Evolutionary conservation across 2,888 invertebrate genomes (phyloP).

Genomic region (Dicranocentrus wangi): DNA sequence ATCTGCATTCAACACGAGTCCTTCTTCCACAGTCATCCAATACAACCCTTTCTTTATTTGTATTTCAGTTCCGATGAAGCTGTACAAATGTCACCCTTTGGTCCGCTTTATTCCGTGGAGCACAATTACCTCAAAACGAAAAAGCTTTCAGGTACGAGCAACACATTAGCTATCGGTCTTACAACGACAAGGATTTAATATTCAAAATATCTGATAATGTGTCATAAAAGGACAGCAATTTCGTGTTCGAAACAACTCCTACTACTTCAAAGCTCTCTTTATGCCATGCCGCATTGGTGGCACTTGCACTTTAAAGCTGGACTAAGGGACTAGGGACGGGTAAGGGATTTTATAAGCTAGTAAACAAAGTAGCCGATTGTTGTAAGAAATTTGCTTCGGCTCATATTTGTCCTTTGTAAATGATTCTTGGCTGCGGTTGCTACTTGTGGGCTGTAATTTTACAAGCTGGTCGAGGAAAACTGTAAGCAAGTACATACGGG

Average conservation of each 20-base stretch:
- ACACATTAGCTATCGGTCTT: no score
- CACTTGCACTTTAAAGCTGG: no score
- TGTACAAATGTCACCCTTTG: not conserved
- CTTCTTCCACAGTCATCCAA: no score
- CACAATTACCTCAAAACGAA: not conserved
- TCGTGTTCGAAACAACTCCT: not conserved
- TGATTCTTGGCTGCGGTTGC: constrained; percentile 20
- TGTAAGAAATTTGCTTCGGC: constrained; percentile 12
- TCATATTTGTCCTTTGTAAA: not conserved
- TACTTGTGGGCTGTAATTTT: constrained; percentile 49
- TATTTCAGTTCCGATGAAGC: constrained; percentile 1
- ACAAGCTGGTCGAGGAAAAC: not conserved
- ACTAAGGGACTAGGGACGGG: no score
- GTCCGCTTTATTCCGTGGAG: not conserved
- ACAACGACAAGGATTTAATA: not conserved
- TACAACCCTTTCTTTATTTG: not conserved
- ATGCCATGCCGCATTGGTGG: no score
- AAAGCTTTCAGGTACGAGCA: no score
- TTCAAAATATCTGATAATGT: not conserved
- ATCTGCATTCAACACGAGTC: no score
- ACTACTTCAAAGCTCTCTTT: no score
- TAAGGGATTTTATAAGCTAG: no score
- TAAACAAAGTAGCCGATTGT: constrained; percentile 37
- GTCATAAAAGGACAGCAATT: not conserved
- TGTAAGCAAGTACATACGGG: no score